Evolutionary conservation across 1,140 invertebrate genomes (phyloP), one percentile per base, ranked within the genome.

Genomic region (Hylaeus volcanicus): DNA sequence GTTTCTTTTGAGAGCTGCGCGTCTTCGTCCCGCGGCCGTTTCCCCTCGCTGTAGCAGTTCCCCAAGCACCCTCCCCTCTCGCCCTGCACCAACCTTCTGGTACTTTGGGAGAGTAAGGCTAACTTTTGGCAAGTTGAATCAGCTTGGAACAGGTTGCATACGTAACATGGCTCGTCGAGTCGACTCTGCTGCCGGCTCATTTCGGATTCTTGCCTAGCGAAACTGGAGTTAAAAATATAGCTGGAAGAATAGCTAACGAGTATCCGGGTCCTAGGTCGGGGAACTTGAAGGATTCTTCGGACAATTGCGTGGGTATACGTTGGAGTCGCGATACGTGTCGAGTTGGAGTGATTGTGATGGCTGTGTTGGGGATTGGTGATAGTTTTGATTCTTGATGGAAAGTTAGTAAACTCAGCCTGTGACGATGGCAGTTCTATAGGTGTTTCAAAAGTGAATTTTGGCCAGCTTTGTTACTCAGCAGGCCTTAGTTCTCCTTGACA

Each of bases 1-100:
- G 82, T 87, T 87, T 87, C 85, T 85, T 87, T 87, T 77, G 85
- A 82, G 79, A 82, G 43, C 74, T 82, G 83, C 72, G 55, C 51
- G 63, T 45, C 80, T 51, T 37, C 53, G 55, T 70, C 26, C 3
- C 12, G 37, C 63, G 51, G 45, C 66, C 61, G 51, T 63, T 58
- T 58, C 56, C 26, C 73, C 51, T 51, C 53, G 15, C 53, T 83
- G 14, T 58, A 37, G 75, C n/a, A 66, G 55, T 58, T 43, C 76
- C 61, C 58, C n/a, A 26, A 26, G 26, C 26, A 14, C 41, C 58
- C 26, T 41, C 60, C 14, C 12, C 15, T 6, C 3, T n/a, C n/a
- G 15, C 53, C 60, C 9, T 26, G 60, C 48, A n/a, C n/a, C 61
- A 41, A 37, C n/a, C 65, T 37, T 66, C 72, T 45, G 45, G 53